Conservation (phyloP, 35 echinoderm and acorn worm species). For the Chiridota heheva region DNA sequence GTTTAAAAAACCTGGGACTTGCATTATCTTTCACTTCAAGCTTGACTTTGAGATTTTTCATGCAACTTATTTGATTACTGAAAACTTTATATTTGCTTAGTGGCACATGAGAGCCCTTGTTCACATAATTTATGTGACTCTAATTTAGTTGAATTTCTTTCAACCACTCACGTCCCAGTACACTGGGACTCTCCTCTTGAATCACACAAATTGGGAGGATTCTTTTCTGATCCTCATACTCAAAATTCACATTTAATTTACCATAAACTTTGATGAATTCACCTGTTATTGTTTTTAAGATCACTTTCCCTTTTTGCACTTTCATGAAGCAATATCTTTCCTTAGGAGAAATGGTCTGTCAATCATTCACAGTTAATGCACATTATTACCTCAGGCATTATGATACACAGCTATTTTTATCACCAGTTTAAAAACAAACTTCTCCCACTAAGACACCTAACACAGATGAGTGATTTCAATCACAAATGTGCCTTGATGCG, state of each 20-base stretch:
- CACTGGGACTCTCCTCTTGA: background rate
- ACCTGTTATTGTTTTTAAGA: background rate
- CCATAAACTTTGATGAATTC: background rate
- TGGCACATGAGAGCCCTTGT: background rate
- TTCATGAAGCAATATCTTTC: too few species aligned
- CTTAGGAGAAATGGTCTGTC: too few species aligned
- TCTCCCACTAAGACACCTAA: too few species aligned
- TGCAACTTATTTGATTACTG: constrained; percentile 14
- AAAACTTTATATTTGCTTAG: constrained; percentile 1
- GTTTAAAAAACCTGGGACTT: constrained; percentile 23
- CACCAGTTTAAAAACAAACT: too few species aligned
- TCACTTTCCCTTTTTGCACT: background rate
- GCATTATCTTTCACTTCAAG: constrained; percentile 1
- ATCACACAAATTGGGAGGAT: background rate
- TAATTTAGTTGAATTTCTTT: background rate
- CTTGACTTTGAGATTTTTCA: constrained; percentile 12
- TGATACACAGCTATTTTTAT: too few species aligned
- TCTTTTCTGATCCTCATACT: constrained; percentile 19
- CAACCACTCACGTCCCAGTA: background rate
- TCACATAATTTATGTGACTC: background rate
- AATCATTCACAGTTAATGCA: too few species aligned
- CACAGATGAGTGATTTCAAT: too few species aligned
- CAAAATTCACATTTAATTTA: background rate
- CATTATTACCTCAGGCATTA: too few species aligned
- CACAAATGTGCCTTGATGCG: too few species aligned